phyloP scores from a whole-genome alignment of 2,888 invertebrate species.

The Autographa pulchrina region DNA sequence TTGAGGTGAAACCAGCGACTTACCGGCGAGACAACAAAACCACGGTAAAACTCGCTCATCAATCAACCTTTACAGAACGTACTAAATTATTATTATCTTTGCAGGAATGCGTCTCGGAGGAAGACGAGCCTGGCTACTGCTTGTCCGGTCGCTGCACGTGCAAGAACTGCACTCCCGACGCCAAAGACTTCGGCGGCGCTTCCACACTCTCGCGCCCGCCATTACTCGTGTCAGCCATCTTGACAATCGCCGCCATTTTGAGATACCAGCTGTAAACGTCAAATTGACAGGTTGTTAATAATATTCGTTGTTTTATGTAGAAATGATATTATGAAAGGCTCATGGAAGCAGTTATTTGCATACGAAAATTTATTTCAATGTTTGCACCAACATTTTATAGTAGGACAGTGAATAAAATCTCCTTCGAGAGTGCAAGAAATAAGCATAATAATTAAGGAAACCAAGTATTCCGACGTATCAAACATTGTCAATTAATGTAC shows the following conservation, averaged over 20 bases:
- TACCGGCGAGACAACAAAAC: too few relatives aligned
- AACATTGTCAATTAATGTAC: conserved; percentile 31
- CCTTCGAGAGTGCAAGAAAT: not conserved
- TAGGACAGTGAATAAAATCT: not conserved
- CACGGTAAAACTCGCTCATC: too few relatives aligned
- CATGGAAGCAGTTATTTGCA: not conserved
- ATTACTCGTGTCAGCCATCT: conserved; percentile 69
- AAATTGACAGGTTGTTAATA: conserved; percentile 21
- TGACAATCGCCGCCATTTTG: conserved; percentile 72
- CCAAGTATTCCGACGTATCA: conserved; percentile 17
- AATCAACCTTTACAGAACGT: too few relatives aligned
- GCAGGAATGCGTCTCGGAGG: conserved; percentile 86
- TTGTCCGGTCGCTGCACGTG: conserved; percentile 83
- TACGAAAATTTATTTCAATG: not conserved
- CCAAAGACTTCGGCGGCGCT: conserved; percentile 79
- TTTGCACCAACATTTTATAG: conserved; percentile 2
- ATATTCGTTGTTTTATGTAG: conserved; percentile 35
- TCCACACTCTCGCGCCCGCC: conserved; percentile 67
- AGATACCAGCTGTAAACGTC: conserved; percentile 67
- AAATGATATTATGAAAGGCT: conserved; percentile 27
- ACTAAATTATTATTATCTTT: conserved; percentile 11
- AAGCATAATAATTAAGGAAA: conserved; percentile 24
- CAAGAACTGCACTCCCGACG: conserved; percentile 82
- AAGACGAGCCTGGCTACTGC: conserved; percentile 84
- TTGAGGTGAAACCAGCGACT: too few relatives aligned